Base-by-base conservation (phyloP, 2,797 vertebrate species). In the Hozukius guyotensis region DNA sequence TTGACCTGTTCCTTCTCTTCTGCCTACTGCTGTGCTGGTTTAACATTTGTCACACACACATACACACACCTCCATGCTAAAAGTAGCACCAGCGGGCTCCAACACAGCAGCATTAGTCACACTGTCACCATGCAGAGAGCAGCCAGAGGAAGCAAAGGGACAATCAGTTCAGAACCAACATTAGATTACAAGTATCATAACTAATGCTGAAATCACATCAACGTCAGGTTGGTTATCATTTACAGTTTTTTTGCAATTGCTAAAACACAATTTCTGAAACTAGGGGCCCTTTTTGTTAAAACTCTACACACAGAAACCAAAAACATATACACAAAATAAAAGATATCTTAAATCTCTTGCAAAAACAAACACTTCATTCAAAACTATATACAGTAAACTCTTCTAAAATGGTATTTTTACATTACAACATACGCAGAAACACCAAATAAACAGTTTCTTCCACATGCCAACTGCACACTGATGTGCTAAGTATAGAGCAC, bases 91-190 rank as follows among this genome's bases (percentile, higher is more conserved):
- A 66, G 63, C 57, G 62, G 25, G 29, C 69, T 72, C 11, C 8
- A 14, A 38, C 14, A 79, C 8, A 70, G 68, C 42, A 72, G 31
- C 60, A 55, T 77, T 71, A 75, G 56, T 83, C 63, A 70, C 71
- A 20, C 52, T 53, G 72, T 74, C 66, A 63, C 32, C 62, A 53
- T 63, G 61, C 62, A 49, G 46, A 46, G 29, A 86, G 46, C 60
- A 75, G 63, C 32, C 34, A 29, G 18, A 69, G 10, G 32, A 81
- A 57, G 49, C 66, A 42, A 61, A 76, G 31, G 7, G n/a, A 6
- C 61, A 36, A 53, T 72, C n/a, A 31, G 5, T 38, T 66, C 27
- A 80, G 64, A 80, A 66, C 46, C 49, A 60, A 57, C 9, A 55
- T 49, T 20, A 34, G 3, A 73, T 66, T 16, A 55, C 16, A 66